Percentiles rank a stretch among this genome's conserved stretches.
phyloP scores from a whole-genome alignment of 2,888 invertebrate species.

The Drosophila merina region DNA sequence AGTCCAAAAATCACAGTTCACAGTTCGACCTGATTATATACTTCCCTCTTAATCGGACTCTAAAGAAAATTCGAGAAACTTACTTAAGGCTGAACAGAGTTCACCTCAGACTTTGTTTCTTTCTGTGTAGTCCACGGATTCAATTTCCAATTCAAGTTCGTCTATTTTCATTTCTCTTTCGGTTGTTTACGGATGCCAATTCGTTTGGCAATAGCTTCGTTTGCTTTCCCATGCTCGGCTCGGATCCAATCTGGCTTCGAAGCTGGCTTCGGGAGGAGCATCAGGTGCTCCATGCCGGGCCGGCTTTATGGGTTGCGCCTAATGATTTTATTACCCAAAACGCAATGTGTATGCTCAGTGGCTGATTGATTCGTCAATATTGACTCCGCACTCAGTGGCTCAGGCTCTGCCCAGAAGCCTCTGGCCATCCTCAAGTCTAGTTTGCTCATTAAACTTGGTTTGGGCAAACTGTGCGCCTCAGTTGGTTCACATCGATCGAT shows the following conservation, averaged over 20 bases:
- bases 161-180: conserved; percentile 13
- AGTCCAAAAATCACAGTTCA: conserved; percentile 41
- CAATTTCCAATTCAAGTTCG: conserved; percentile 18
- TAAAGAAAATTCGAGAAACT: too few species aligned
- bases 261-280: conserved; percentile 27
- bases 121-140: conserved; percentile 3
- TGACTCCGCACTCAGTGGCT: conserved; percentile 56
- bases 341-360: conserved; percentile 72
- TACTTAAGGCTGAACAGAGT: too few species aligned
- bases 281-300: conserved; percentile 29
- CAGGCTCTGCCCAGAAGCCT: conserved; percentile 38
- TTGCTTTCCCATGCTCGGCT: conserved; percentile 38
- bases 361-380: conserved; percentile 77
- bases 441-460: conserved; percentile 62
- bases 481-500: conserved; percentile 53
- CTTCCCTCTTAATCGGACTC: neutral
- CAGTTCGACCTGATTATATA: conserved; percentile 45
- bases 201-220: conserved; percentile 62
- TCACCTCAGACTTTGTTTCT: conserved; percentile 7
- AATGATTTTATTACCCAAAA: conserved; percentile 75
- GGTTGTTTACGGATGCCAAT: conserved; percentile 52
- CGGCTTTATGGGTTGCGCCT: conserved; percentile 65
- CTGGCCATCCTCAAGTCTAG: conserved; percentile 35
- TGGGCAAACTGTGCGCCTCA: conserved; percentile 49
- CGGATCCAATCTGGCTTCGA: conserved; percentile 3